A percentile compares a stretch with the other conserved stretches of the same genome.
phyloP scores from a whole-genome alignment of 2,888 invertebrate species.

The Ectemnius continuus region DNA sequence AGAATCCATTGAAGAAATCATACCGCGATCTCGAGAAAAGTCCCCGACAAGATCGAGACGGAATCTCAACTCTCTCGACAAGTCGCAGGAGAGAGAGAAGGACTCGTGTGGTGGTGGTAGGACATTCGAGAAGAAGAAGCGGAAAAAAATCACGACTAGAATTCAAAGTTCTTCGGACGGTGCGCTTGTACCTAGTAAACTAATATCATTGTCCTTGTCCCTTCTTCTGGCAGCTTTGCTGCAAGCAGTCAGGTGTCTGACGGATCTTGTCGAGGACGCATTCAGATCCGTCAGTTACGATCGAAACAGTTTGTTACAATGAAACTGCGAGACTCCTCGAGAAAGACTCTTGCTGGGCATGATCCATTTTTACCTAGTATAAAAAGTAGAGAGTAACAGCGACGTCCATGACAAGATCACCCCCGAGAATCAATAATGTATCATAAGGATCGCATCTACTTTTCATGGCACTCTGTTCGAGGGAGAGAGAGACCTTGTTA shows the following conservation, averaged over 20 bases:
- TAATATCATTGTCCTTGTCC: constrained; percentile 82
- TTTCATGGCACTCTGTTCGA: constrained; percentile 25
- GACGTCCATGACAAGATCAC: constrained; percentile 14
- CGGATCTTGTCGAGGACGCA: constrained; percentile 82
- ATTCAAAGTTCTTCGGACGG: constrained; percentile 57
- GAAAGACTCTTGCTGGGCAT: too few species aligned
- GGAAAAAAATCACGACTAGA: constrained; percentile 60
- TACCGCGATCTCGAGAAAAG: constrained; percentile 36
- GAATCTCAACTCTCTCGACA: not conserved
- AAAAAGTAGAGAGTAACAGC: not conserved
- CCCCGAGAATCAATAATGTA: constrained; percentile 22
- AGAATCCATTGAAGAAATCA: constrained; percentile 11
- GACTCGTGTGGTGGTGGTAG: constrained; percentile 20
- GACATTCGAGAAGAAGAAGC: constrained; percentile 61
- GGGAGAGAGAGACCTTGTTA: not conserved
- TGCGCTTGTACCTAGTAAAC: constrained; percentile 77
- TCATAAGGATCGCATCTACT: constrained; percentile 30
- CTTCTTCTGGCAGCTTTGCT: constrained; percentile 82
- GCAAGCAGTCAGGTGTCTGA: constrained; percentile 83
- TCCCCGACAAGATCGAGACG: constrained; percentile 40
- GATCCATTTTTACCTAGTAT: too few species aligned
- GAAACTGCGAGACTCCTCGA: constrained; percentile 9
- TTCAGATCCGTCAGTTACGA: constrained; percentile 71
- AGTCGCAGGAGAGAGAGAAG: constrained; percentile 38
- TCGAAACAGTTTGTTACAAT: constrained; percentile 59